phyloP scores from a whole-genome alignment of 2,888 invertebrate genomes.

The Margaritifera margaritifera region DNA sequence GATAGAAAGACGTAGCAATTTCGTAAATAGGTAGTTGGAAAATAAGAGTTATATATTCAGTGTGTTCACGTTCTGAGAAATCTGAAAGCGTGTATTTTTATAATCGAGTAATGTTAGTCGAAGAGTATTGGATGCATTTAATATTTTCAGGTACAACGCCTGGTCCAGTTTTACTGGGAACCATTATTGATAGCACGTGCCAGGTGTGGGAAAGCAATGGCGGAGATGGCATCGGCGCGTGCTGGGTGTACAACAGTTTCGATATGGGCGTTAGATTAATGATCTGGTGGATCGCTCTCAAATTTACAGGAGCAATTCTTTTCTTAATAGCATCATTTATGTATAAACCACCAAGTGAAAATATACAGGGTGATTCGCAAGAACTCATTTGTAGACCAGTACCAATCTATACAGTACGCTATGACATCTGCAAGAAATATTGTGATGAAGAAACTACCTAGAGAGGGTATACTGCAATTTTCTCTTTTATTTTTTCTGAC shows the following conservation, averaged over 20 bases:
- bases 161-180: conserved; percentile 82
- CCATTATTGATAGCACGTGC: conserved; percentile 81
- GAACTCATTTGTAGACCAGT: neutral
- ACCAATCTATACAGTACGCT: conserved; percentile 26
- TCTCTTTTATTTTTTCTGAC: too few species aligned
- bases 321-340: conserved; percentile 82
- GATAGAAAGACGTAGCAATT: too few species aligned
- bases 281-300: conserved; percentile 45
- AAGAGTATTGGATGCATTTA: neutral
- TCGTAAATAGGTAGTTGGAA: too few species aligned
- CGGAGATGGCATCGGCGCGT: conserved; percentile 77
- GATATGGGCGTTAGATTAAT: conserved; percentile 74
- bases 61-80: too few species aligned
- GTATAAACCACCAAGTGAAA: conserved; percentile 50
- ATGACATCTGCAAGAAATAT: too few species aligned
- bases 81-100: too few species aligned
- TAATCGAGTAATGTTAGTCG: too few species aligned
- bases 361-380: neutral
- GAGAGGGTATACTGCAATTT: too few species aligned
- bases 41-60: too few species aligned
- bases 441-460: too few species aligned
- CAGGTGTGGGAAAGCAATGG: conserved; percentile 81
- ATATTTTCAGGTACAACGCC: conserved; percentile 74
- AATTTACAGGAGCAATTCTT: conserved; percentile 33
- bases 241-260: conserved; percentile 80